Evolutionary conservation across 2,888 invertebrate genomes (phyloP).

Genomic region (Anaspis maculata): DNA sequence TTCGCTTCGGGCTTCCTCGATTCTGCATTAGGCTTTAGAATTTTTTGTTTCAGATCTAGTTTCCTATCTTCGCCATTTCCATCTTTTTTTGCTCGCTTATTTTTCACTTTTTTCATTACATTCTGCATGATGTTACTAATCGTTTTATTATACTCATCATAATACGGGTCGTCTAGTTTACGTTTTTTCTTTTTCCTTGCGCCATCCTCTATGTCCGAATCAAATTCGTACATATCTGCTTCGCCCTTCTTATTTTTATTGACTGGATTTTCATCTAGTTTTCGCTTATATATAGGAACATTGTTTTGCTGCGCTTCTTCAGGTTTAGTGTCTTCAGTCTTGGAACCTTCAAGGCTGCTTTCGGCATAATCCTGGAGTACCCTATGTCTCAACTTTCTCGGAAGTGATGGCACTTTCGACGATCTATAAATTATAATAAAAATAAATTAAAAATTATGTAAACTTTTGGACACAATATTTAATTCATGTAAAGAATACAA

Average conservation of each 20-base stretch:
- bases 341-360: constrained; percentile 4
- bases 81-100: not conserved
- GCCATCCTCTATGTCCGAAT: no score
- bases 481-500: no score
- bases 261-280: constrained; percentile 5
- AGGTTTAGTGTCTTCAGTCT: not conserved
- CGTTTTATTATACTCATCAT: constrained; percentile 10
- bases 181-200: constrained; percentile 1
- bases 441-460: no score
- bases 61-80: not conserved
- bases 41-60: no score
- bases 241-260: not conserved
- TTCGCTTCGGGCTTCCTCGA: no score
- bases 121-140: constrained; percentile 11
- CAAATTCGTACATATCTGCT: constrained; percentile 12
- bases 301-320: constrained; percentile 5
- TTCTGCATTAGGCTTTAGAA: no score
- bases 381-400: constrained; percentile 6
- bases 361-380: constrained; percentile 13
- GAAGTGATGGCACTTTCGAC: no score
- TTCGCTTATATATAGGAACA: constrained; percentile 18
- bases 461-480: no score
- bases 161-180: constrained; percentile 5
- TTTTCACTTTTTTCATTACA: constrained; percentile 3
- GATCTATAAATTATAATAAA: no score